Evolutionary conservation across 1,140 invertebrate genomes (phyloP).

Genomic region (Hydropsyche tenuis): DNA sequence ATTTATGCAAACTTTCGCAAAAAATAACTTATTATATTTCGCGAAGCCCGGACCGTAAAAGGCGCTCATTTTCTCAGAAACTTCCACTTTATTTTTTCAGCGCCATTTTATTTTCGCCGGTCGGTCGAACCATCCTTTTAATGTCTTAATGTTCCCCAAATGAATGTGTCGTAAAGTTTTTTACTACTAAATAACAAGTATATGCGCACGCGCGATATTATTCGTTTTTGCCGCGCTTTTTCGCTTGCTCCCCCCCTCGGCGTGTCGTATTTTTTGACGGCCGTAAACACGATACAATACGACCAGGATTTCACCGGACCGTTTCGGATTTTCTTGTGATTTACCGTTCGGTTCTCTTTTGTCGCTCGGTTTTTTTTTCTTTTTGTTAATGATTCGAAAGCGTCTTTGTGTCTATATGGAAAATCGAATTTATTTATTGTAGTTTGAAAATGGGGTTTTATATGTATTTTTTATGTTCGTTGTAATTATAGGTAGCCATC

Average conservation of each 20-base stretch:
- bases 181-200: constrained; percentile 46
- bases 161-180: constrained; percentile 43
- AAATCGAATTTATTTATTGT: too few species aligned
- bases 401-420: too few species aligned
- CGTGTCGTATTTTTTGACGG: too few species aligned
- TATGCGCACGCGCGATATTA: constrained; percentile 16
- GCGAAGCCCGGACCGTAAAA: constrained; percentile 5
- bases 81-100: not conserved
- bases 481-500: too few species aligned
- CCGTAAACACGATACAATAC: constrained; percentile 14
- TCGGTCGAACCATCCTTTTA: constrained; percentile 9
- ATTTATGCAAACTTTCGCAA: constrained; percentile 40
- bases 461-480: too few species aligned
- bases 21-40: not conserved
- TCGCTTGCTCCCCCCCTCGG: too few species aligned
- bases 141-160: constrained; percentile 47
- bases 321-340: constrained; percentile 6
- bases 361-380: too few species aligned
- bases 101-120: not conserved
- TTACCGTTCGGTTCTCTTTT: not conserved
- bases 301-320: constrained; percentile 6
- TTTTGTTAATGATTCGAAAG: too few species aligned
- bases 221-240: constrained; percentile 24
- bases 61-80: not conserved
- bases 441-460: too few species aligned